Base-by-base conservation (phyloP, 2,888 invertebrate genomes). In the Aspidiotus destructor region DNA sequence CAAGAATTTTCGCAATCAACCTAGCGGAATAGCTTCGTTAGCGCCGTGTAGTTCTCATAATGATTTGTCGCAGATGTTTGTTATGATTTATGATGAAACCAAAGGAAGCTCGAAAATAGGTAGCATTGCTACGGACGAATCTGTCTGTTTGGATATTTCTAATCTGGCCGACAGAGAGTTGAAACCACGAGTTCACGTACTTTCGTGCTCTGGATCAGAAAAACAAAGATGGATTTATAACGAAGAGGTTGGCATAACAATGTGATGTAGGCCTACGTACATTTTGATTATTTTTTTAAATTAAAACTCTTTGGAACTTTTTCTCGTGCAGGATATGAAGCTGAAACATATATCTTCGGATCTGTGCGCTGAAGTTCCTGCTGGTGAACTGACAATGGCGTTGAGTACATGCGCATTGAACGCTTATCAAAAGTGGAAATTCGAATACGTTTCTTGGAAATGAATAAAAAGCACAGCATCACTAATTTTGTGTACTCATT, bases 91-190 rank as follows among this genome's bases (percentile, higher is more conserved):
- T 6, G 68, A 62, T 8, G 42, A 60, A 7, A 11, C 62, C 11
- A 28, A 28, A 28, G 28, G 28, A 28, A 11, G 41, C 13, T 62
- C 69, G 0, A 41, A n/a, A 13, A 62, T 82, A 8, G 42, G 52
- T 17, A 61, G 81, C 71, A 79, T 93, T 63, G 92, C 92, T 89
- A 88, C 88, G 0, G 92, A 94, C 75, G 93, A 93, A 76, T 89
- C 89, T 8, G 80, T 92, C 7, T 94, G 94, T 74, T 79, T 94
- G 69, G 91, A 93, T 75, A 85, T 85, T 28, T 84, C 85, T 0
- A 81, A 82, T 71, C 79, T 79, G 44, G 75, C 75, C 58, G 81
- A 82, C 73, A 81, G 81, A 0, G 60, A 71, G 17, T 70, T 71
- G 8, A 85, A 82, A 73, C 83, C 82, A 1, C 79, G 82, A 67